phyloP scores from a whole-genome alignment of 92 coral and sea anemone species.

The Palythoa grandiflora region DNA sequence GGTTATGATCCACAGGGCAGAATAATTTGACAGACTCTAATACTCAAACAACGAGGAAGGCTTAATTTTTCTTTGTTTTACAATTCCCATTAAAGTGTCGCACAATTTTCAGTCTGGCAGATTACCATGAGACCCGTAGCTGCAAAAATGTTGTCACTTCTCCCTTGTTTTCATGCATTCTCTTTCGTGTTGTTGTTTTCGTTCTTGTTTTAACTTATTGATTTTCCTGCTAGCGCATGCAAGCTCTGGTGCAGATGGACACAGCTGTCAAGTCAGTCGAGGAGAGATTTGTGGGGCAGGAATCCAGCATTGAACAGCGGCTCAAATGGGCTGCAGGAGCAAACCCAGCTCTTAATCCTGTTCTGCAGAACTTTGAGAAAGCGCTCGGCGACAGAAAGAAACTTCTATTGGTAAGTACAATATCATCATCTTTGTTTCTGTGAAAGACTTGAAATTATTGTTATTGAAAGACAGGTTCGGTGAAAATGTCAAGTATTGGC shows the following conservation, averaged over 20 bases:
- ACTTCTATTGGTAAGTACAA: conserved; percentile 75
- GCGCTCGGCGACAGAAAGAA: conserved; percentile 90
- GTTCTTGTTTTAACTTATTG: background rate
- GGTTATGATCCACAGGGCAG: too few species aligned
- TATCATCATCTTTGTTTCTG: background rate
- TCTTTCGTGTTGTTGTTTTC: background rate
- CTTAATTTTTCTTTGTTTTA: too few species aligned
- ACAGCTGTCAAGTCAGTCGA: conserved; percentile 84
- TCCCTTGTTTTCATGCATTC: too few species aligned
- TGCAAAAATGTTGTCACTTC: background rate
- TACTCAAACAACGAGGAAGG: too few species aligned
- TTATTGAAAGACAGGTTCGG: background rate
- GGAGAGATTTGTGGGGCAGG: conserved; percentile 87
- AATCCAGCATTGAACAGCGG: conserved; percentile 97
- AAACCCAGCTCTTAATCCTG: conserved; percentile 98
- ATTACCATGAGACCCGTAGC: too few species aligned
- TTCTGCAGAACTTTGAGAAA: conserved; percentile 90
- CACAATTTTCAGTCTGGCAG: too few species aligned
- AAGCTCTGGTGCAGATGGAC: conserved; percentile 90
- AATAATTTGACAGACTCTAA: too few species aligned
- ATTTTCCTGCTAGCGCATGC: conserved; percentile 72
- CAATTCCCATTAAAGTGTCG: too few species aligned
- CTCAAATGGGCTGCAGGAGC: conserved; percentile 99
- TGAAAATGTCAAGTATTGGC: background rate
- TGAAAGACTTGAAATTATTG: background rate